Base-by-base conservation (phyloP, 2,113 vertebrate genomes). In the Nansenia antarctica region DNA sequence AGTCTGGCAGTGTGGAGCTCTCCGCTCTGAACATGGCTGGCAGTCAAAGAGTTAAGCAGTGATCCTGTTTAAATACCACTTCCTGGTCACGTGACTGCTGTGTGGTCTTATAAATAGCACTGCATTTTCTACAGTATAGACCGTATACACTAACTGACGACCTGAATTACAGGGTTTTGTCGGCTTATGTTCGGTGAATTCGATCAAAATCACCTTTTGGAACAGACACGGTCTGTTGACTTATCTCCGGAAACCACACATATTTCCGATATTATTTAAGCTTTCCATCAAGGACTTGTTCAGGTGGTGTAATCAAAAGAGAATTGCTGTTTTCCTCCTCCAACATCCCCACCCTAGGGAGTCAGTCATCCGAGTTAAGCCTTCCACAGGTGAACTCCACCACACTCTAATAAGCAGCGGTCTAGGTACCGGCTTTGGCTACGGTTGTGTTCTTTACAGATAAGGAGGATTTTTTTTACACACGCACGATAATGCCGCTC, bases 391-490 rank as follows among this genome's bases (percentile, higher is more conserved):
- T 59, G 66, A 59, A 31, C 55, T 15, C 15, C 42, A 35, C 55
- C 34, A 61, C 24, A 61, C 47, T 18, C 63, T 65, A 49, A 35
- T 58, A 53, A 54, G 61, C 49, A 55, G 14, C 20, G 20, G 30
- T 49, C 49, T 68, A 26, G 15, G 61, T 61, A 61, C 31, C 7
- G n/a, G 52, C 68, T 31, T 39, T 62, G 24, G 35, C 14, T 27
- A 47, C 1, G 35, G 27, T 42, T 67, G 69, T 77, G 65, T 45
- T 73, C 30, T 24, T 63, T 26, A 32, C 49, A 57, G 68, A 72
- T 69, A 67, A 82, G 54, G 35, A 73, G 69, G 24, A 15, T 35
- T 63, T 65, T 69, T n/a, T n/a, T n/a, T n/a, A n/a, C 20, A 67
- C 66, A 78, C 15, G 34, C 42, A 55, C 57, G 52, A 72, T 60